Percentiles rank a stretch among this genome's conserved stretches.
Conservation (phyloP, 2,888 invertebrate species). For the Drymonia ruficornis region DNA sequence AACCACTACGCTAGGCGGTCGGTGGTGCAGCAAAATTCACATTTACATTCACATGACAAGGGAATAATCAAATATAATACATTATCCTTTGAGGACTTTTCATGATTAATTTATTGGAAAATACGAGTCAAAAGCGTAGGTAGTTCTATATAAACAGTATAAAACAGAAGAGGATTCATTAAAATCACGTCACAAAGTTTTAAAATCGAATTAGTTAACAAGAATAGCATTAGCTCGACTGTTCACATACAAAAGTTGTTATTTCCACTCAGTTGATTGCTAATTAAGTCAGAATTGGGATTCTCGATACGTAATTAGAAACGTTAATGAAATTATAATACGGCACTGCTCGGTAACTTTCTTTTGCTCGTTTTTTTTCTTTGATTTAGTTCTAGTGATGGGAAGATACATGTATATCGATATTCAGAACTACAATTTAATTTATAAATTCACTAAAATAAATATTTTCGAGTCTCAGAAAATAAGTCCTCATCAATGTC, state of each 20-base stretch:
- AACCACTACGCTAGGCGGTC: too few relatives aligned
- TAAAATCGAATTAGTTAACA: neutral
- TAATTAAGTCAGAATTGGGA: constrained; percentile 33
- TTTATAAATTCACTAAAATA: too few relatives aligned
- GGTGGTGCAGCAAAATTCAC: too few relatives aligned
- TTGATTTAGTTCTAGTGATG: constrained; percentile 14
- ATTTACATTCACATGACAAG: too few relatives aligned
- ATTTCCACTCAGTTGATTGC: constrained; percentile 4
- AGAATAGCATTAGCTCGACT: neutral
- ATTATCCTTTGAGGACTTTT: too few relatives aligned
- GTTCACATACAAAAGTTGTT: neutral
- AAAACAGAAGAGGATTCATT: neutral
- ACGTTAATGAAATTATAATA: constrained; percentile 40
- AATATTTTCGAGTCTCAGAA: too few relatives aligned
- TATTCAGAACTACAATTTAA: too few relatives aligned
- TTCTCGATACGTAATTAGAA: constrained; percentile 37
- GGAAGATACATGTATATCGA: too few relatives aligned
- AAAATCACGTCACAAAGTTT: neutral
- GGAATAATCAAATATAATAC: too few relatives aligned
- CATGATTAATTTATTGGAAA: neutral
- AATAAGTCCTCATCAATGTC: too few relatives aligned
- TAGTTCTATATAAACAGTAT: too few relatives aligned
- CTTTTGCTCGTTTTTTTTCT: constrained; percentile 25
- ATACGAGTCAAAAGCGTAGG: too few relatives aligned
- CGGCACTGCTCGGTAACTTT: constrained; percentile 32